Base-by-base conservation (phyloP, 2,888 invertebrate genomes). In the Prionchulus punctatus region DNA sequence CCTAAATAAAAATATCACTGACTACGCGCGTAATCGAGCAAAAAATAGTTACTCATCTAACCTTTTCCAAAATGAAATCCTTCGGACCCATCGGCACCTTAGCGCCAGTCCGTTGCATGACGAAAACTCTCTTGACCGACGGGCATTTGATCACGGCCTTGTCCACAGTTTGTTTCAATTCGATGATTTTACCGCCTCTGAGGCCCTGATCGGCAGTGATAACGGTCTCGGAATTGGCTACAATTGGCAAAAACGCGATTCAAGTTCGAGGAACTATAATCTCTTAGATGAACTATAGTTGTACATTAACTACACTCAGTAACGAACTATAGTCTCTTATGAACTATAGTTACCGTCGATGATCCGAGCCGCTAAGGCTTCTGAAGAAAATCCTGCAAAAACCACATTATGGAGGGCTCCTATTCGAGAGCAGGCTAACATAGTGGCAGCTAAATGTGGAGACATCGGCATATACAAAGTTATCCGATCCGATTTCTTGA, bases 311-410 rank as follows among this genome's bases (percentile, higher is more conserved):
- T n/a, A n/a, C n/a, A n/a, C n/a, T n/a, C n/a, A n/a, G n/a, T n/a
- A n/a, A n/a, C n/a, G n/a, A n/a, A n/a, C n/a, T n/a, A n/a, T n/a
- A n/a, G n/a, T n/a, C n/a, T n/a, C n/a, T n/a, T n/a, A n/a, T n/a
- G n/a, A n/a, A n/a, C n/a, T n/a, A n/a, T n/a, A n/a, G n/a, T 57
- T 62, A 72, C 72, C 73, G 66, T 75, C 75, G 51, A 69, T 66
- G 23, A 76, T 75, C 57, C 76, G 64, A 2, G 70, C 67, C 30
- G 75, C 72, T 7, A 77, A 64, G 12, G 76, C 73, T 54, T 75
- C 73, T 2, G 75, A 65, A 61, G 75, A 75, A 64, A 77, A 77
- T 7, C 77, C 77, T 50, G 75, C 77, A 67, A 77, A 77, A 30
- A 77, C 74, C 12, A 77, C 75, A 55, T 71, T 73, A 64, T 77